Percentiles rank a stretch among this genome's conserved stretches.
Evolutionary conservation across 2,888 invertebrate genomes (phyloP).

Genomic region (Nezara viridula): DNA sequence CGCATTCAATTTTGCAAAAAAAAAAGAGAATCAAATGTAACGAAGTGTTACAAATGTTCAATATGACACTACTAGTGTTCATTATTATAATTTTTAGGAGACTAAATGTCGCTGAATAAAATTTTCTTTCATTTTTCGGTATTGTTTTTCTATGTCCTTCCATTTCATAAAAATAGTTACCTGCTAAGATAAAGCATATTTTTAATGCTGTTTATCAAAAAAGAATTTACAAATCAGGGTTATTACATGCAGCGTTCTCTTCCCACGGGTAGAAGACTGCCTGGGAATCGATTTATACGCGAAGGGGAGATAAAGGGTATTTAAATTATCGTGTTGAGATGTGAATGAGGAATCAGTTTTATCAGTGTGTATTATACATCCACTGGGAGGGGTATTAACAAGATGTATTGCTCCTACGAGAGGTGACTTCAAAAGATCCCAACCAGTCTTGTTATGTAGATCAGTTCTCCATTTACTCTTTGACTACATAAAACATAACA

Average conservation of each 20-base stretch:
- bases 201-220: no score
- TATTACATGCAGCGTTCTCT: background rate
- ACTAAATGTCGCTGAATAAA: no score
- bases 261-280: background rate
- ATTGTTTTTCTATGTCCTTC: no score
- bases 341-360: slow-evolving; percentile 21
- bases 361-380: slow-evolving; percentile 1
- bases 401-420: background rate
- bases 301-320: background rate
- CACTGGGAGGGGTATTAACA: background rate
- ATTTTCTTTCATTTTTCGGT: no score
- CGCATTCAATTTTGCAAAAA: no score
- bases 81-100: no score
- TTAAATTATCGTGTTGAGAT: slow-evolving; percentile 6
- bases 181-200: no score
- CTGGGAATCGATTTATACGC: background rate
- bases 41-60: no score
- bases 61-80: no score
- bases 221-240: no score
- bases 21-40: no score
- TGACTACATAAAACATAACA: background rate
- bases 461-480: background rate
- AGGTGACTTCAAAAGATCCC: background rate
- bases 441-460: background rate
- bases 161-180: no score